Evolutionary conservation across 2,797 vertebrate genomes (phyloP), one percentile per base, ranked within the genome.

Genomic region (Pipistrellus pipistrellus): DNA sequence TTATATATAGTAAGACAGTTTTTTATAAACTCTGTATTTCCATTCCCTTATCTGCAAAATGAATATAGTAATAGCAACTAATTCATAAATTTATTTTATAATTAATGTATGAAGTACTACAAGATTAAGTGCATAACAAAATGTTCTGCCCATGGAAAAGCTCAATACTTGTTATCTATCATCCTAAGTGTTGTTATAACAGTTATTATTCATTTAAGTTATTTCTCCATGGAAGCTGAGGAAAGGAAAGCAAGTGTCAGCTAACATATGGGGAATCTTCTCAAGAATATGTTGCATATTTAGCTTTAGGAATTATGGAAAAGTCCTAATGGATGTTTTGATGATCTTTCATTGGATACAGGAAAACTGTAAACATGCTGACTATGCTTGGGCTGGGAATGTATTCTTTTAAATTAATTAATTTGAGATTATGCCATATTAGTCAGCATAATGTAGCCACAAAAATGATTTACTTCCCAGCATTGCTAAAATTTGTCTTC

Each of bases 401-500:
- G 82, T 57, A 75, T 55, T 86, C 81, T 92, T 95, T 89, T 89
- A 76, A 93, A 91, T 91, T 84, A 91, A 93, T 95, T 92, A 96
- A 95, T 93, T 95, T 90, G 73, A 85, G 73, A 94, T 92, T 90
- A 91, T 96, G 82, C 84, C 69, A 10, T 81, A 73, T 89, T 96
- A 82, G 77, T 94, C 85, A 94, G 90, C 73, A 85, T 92, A 95
- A 84, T 93, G 35, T 81, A n/a, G 73, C 78, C 94, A 95, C 90
- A 64, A 94, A 95, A 93, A 92, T 95, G 69, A 96, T 88, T 94
- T 93, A 87, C 62, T 95, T 95, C 53, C 55, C 78, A 77, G 21
- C 30, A 76, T 83, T 95, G 88, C 75, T 91, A 32, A 90, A 94
- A 94, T 93, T 41, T 88, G 86, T 94, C 91, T 62, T 96, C 84